Conservation (phyloP, 2,797 vertebrate genomes). For the Gouania willdenowi region DNA sequence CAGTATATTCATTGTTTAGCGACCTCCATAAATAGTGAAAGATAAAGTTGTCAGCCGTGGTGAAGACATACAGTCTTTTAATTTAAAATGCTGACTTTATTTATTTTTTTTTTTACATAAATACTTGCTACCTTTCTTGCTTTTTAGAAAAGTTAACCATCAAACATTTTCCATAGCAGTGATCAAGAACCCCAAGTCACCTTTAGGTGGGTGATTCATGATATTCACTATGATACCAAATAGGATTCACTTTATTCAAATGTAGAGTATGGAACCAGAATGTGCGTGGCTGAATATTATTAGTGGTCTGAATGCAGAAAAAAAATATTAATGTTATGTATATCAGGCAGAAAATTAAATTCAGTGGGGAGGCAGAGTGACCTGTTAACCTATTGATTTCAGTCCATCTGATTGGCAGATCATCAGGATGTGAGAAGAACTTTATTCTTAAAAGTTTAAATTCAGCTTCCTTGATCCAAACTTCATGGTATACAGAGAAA, state of each 20-base stretch:
- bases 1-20: no score
- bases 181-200: no score
- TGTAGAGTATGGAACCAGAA: slow-evolving; percentile 1
- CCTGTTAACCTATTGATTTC: slow-evolving; percentile 64
- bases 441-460: slow-evolving; percentile 48
- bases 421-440: slow-evolving; percentile 51
- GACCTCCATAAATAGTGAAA: no score
- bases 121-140: no score
- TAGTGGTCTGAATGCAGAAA: slow-evolving; percentile 28
- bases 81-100: neutral
- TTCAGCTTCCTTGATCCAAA: slow-evolving; percentile 32
- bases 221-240: no score
- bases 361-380: slow-evolving; percentile 36
- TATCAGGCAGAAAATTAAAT: slow-evolving; percentile 59
- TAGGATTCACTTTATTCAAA: slow-evolving; percentile 15
- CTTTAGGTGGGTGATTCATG: neutral
- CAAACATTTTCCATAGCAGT: no score
- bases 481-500: slow-evolving; percentile 5
- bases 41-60: no score
- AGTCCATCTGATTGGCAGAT: slow-evolving; percentile 39
- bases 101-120: no score
- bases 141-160: no score
- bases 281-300: slow-evolving; percentile 25
- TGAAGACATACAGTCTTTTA: no score
- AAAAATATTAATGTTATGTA: slow-evolving; percentile 47